phyloP scores from a whole-genome alignment of 2,797 vertebrate species.

The Mastacembelus armatus region DNA sequence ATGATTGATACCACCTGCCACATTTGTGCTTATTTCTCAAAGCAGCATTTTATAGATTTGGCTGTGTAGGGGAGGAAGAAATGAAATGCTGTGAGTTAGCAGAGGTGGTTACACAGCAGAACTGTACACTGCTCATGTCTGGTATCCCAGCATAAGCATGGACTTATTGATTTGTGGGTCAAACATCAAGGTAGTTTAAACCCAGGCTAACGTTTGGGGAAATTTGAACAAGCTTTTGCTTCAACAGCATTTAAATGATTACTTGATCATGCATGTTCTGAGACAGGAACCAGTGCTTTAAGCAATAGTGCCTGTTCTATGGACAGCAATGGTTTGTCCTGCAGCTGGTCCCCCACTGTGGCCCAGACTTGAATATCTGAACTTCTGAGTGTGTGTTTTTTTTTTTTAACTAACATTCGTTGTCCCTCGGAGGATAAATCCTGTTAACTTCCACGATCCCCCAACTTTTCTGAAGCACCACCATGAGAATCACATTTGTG shows the following conservation, averaged over 20 bases:
- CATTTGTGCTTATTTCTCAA: conserved; percentile 41
- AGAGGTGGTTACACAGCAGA: conserved; percentile 43
- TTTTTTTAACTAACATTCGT: too few relatives aligned
- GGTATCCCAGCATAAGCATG: conserved; percentile 5
- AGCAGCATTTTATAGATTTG: conserved; percentile 40
- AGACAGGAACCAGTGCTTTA: neutral
- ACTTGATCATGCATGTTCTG: neutral
- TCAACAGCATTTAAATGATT: too few relatives aligned
- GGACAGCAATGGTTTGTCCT: neutral
- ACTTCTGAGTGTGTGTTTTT: too few relatives aligned
- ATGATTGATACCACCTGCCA: conserved; percentile 48
- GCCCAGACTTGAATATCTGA: neutral
- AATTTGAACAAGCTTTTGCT: neutral
- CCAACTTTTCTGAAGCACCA: neutral
- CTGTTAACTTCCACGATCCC: neutral
- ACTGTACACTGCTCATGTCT: conserved; percentile 5
- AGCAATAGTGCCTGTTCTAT: neutral
- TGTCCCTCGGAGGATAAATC: neutral
- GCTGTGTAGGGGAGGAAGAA: conserved; percentile 17
- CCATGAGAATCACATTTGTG: neutral
- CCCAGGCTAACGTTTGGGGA: neutral
- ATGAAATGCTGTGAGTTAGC: conserved; percentile 50
- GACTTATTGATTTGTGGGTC: conserved; percentile 38
- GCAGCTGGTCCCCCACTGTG: neutral
- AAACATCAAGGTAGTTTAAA: conserved; percentile 12